These are phyloP conservation scores for Nymphalis c-album DNA, from an alignment of 2,888 invertebrate species.

Conservation along the genomic window DNA sequence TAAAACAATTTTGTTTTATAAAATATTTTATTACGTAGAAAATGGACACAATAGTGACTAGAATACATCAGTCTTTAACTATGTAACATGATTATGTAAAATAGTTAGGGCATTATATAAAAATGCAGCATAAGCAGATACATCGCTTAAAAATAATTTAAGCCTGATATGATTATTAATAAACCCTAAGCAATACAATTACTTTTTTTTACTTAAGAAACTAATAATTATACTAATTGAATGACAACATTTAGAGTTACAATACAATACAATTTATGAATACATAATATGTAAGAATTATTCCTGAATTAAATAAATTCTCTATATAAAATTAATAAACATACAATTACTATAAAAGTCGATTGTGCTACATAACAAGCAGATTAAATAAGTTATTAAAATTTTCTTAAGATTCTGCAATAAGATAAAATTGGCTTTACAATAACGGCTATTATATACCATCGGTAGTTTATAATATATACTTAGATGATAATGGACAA, in stretches of 20 bases:
- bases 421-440: conserved; percentile 7
- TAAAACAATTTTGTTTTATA: conserved; percentile 53
- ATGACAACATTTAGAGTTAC: conserved; percentile 20
- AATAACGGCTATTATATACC: background rate
- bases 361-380: conserved; percentile 11
- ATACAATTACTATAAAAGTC: background rate
- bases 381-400: too few relatives aligned
- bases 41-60: conserved; percentile 79
- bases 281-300: background rate
- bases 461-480: background rate
- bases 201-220: conserved; percentile 37
- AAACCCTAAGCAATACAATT: conserved; percentile 49
- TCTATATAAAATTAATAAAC: background rate
- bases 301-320: background rate
- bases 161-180: conserved; percentile 49
- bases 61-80: conserved; percentile 77
- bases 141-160: conserved; percentile 33
- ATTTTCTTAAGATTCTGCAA: background rate
- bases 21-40: conserved; percentile 74
- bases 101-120: conserved; percentile 48
- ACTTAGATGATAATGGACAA: background rate
- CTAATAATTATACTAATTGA: conserved; percentile 27
- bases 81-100: conserved; percentile 58
- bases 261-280: conserved; percentile 14
- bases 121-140: conserved; percentile 26